phyloP scores from a whole-genome alignment of 2,888 invertebrate species.

The Hesperia comma region DNA sequence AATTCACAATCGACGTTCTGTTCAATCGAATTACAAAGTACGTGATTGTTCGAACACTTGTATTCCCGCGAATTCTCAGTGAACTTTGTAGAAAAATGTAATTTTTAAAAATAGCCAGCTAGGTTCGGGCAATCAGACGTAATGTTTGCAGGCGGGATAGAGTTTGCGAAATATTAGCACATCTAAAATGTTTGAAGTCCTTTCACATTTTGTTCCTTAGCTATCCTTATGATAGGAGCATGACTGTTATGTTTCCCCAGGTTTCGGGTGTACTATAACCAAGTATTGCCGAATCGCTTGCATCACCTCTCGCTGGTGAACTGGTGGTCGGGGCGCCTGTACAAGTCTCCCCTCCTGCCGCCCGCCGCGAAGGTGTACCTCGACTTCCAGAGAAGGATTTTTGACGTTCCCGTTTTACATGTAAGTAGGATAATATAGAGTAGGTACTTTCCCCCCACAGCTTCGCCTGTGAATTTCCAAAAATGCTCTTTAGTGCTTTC shows the following conservation, averaged over 20 bases:
- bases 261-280: constrained; percentile 89
- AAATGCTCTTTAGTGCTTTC: too few relatives aligned
- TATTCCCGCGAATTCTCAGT: constrained; percentile 45
- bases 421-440: constrained; percentile 71
- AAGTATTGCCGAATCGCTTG: constrained; percentile 84
- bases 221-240: neutral
- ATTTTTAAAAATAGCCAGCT: constrained; percentile 45
- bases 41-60: constrained; percentile 72
- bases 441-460: too few relatives aligned
- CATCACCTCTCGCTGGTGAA: constrained; percentile 86
- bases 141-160: constrained; percentile 20
- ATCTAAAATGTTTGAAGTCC: neutral
- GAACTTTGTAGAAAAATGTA: constrained; percentile 39
- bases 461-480: too few relatives aligned
- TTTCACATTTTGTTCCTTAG: neutral
- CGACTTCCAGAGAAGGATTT: constrained; percentile 86
- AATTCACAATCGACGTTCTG: constrained; percentile 73
- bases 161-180: constrained; percentile 18
- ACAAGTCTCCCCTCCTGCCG: constrained; percentile 87
- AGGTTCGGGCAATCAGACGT: constrained; percentile 22
- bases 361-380: constrained; percentile 84
- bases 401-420: constrained; percentile 89
- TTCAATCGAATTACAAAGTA: constrained; percentile 77
- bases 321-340: constrained; percentile 88
- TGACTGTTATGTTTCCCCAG: constrained; percentile 57